Evolutionary conservation across 1,140 invertebrate species (phyloP), one percentile per base, ranked within the genome.

Genomic region (Rhopalosiphum padi): DNA sequence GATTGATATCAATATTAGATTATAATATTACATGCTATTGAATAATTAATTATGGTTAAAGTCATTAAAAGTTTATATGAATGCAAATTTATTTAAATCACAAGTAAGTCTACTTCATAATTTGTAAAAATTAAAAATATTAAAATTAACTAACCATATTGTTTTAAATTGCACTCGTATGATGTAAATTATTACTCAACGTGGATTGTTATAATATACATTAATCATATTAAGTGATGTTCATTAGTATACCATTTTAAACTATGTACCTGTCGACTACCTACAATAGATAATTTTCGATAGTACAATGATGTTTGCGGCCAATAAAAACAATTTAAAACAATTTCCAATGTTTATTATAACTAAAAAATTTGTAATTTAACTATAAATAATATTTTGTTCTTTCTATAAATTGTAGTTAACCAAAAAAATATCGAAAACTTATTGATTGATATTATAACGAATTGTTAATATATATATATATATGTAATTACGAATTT

Each of bases 31-130:
- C 30, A 77, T n/a, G 30, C n/a, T n/a, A 11, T n/a, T 77, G 60
- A 77, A 77, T 77, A 77, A 77, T 77, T 77, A 77, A 77, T 77
- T 77, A 77, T n/a, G 60, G 4, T 77, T 77, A 77, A 77, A n/a
- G n/a, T 30, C 60, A n/a, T 77, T 77, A n/a, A 77, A 77, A 15
- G 30, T 6, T 68, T 77, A 77, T 77, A 77, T n/a, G 15, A 77
- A 77, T 77, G 30, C n/a, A 77, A n/a, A 77, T n/a, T 77, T 77
- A 77, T 35, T n/a, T 77, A 77, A 77, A 77, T 77, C 60, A 77
- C 60, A 77, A 77, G 30, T 77, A 77, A 2, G 60, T 77, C 30
- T 68, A 68, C n/a, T 68, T 68, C 15, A 18, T 77, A n/a, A 77
- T 77, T 77, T 77, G 25, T 18, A n/a, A 77, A n/a, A 77, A 77